phyloP scores from a whole-genome alignment of 2,888 invertebrate genomes.

The Metopia argyrocephala region DNA sequence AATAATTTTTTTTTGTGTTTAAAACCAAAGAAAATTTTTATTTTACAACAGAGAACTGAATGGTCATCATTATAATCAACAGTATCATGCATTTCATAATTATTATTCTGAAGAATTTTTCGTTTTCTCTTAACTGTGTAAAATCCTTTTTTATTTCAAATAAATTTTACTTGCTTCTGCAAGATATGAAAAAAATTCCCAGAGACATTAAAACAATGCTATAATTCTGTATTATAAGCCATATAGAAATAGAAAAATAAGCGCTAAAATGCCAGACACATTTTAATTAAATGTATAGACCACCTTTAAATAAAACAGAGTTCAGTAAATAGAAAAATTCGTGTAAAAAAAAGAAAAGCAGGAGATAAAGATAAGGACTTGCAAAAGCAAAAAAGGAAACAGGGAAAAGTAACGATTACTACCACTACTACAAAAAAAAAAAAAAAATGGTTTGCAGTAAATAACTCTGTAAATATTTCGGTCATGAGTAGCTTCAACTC shows the following conservation, averaged over 20 bases:
- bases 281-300: conserved; percentile 59
- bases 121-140: not conserved
- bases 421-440: not conserved
- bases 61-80: not conserved
- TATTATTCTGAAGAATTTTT: not conserved
- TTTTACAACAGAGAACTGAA: not conserved
- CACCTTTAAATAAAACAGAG: conserved; percentile 7
- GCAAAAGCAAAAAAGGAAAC: not conserved
- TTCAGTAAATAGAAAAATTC: not conserved
- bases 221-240: conserved; percentile 16
- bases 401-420: not conserved
- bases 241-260: conserved; percentile 20
- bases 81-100: conserved; percentile 13
- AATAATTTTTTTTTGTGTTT: not conserved
- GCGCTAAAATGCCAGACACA: conserved; percentile 49
- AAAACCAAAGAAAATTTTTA: not conserved
- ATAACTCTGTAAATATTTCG: conserved; percentile 16
- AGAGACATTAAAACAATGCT: conserved; percentile 45
- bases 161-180: not conserved
- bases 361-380: conserved; percentile 42
- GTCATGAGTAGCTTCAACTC: not conserved
- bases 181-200: conserved; percentile 4
- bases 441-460: no score
- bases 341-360: not conserved
- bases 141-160: not conserved